Base-by-base conservation (phyloP, 2,797 vertebrate genomes). In the Catamblyrhynchus diadema region DNA sequence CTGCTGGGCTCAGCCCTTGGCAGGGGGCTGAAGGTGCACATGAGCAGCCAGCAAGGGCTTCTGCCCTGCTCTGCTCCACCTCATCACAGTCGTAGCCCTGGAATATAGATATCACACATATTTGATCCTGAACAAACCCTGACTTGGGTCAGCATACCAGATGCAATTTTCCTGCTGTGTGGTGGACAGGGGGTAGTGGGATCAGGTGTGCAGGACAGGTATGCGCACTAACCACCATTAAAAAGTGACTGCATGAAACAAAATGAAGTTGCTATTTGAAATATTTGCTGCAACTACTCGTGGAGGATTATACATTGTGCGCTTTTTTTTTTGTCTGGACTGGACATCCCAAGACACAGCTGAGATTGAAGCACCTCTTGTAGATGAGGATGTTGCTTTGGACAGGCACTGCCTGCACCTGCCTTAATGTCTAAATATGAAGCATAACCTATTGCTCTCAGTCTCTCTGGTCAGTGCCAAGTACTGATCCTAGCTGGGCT, bases 81-180 rank as follows among this genome's bases (percentile, higher is more conserved):
- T 79, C 30, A 19, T 62, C 71, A 22, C 41, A 71, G 27, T 20
- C 0, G 0, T 25, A 59, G 59, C 44, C 59, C 53, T 64, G 48
- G 12, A 61, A 24, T 2, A 14, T 56, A 64, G 50, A 42, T 47
- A 47, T 75, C 4, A 2, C 16, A 24, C 6, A 1, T 44, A 14
- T 19, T 65, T 61, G 13, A 33, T 27, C 22, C 64, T n/a, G n/a
- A 56, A 24, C 22, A 48, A 82, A 74, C 60, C 8, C 20, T 56
- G n/a, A 14, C 14, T 30, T 42, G 0, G 1, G 25, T 81, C 48
- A 77, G 32, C 45, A 71, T 12, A 69, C 6, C 0, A 0, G 14
- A 12, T n/a, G 45, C 1, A 4, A 47, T 80, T 39, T 47, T 77
- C 20, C 51, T 78, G 32, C 7, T 8, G 41, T 27, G 19, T 12